Base-by-base conservation (phyloP, 2,113 vertebrate genomes). In the Corapipo altera region DNA sequence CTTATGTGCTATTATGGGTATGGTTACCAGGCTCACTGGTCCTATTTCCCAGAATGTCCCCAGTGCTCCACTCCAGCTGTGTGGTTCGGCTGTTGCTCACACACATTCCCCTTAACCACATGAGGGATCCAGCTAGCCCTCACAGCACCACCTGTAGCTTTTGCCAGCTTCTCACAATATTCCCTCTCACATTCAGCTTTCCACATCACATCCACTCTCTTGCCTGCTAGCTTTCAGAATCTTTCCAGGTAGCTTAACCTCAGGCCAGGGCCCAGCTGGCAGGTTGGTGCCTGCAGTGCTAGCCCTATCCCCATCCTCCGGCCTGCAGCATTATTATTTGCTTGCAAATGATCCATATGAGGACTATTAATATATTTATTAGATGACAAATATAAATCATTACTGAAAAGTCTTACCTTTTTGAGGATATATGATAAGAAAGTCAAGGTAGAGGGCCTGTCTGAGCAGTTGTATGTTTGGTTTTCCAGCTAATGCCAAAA, bases 401-500 rank as follows among this genome's bases (percentile, higher is more conserved):
- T 46, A 81, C 44, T 44, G 61, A 81, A 78, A 76, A 64, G 30
- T 27, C 41, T 85, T 83, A 22, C 39, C 24, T 88, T 77, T 74
- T 59, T 80, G 55, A 88, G 71, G 30, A 21, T 33, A 32, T 41
- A 15, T 28, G 44, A 44, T 44, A 46, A 76, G 66, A 82, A 93
- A 83, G 55, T 41, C 35, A 59, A 91, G 72, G n/a, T 48, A 82
- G 67, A 88, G 27, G 30, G 88, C 6, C 6, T 43, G 39, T 55
- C 35, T 88, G 72, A 90, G 59, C 30, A 23, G 43, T 77, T 70
- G 22, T 8, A 39, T 1, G 2, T 58, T 95, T 46, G 57, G 32
- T n/a, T 93, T 82, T 93, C 73, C 57, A 69, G 66, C 37, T 76
- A 82, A 88, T n/a, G 58, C 73, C 65, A 88, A 91, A 90, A 58